phyloP scores from a whole-genome alignment of 2,797 vertebrate species.

The Cyprinodon diabolis region DNA sequence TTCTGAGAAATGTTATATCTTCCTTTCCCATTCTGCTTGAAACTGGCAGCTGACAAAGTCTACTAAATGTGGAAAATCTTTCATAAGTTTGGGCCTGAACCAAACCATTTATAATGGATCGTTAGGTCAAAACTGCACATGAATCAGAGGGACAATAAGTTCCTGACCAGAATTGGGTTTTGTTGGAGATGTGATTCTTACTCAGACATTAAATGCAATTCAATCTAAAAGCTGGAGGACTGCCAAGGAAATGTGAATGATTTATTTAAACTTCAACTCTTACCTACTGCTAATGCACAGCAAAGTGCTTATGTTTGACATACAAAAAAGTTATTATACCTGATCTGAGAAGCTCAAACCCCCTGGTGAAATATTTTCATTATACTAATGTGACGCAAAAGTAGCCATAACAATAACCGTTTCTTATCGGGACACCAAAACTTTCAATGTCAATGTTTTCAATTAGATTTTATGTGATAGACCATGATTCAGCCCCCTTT shows the following conservation, averaged over 20 bases:
- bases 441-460: neutral
- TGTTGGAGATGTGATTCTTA: conserved; percentile 15
- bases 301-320: conserved; percentile 37
- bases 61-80: conserved; percentile 71
- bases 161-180: conserved; percentile 27
- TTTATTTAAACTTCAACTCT: conserved; percentile 32
- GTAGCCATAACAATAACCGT: neutral
- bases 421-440: neutral
- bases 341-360: conserved; percentile 35
- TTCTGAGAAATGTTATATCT: conserved; percentile 58
- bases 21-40: conserved; percentile 44
- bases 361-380: conserved; percentile 50
- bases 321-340: conserved; percentile 30
- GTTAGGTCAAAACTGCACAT: conserved; percentile 43
- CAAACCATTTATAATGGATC: conserved; percentile 63
- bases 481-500: neutral
- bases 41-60: conserved; percentile 66
- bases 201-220: conserved; percentile 33
- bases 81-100: conserved; percentile 54
- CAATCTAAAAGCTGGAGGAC: conserved; percentile 40
- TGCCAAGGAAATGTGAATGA: conserved; percentile 45
- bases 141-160: conserved; percentile 46
- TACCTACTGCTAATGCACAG: conserved; percentile 31
- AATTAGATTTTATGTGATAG: neutral
- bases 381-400: neutral